A percentile compares a stretch with the other conserved stretches of the same genome.
These are phyloP conservation scores for Dendrolimus punctatus DNA, from an alignment of 1,140 invertebrate species.

Conservation along the genomic window DNA sequence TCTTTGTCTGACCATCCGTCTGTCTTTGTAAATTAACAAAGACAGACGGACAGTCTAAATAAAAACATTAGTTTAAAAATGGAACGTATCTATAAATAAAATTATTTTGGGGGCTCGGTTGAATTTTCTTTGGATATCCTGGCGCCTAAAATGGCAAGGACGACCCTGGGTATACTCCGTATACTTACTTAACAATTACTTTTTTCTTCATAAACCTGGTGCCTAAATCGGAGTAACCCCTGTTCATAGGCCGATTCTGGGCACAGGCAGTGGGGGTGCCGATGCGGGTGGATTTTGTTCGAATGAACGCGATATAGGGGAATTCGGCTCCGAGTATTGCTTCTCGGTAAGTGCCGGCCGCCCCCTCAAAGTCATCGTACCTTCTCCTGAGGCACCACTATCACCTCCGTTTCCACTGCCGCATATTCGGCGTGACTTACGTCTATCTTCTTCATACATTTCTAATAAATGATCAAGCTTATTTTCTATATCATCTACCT, in stretches of 20 bases:
- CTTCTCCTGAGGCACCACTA: constrained; percentile 30
- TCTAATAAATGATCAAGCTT: constrained; percentile 95
- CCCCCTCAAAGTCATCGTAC: constrained; percentile 36
- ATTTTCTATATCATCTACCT: constrained; percentile 95
- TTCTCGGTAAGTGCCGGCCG: constrained; percentile 81
- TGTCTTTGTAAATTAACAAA: no score
- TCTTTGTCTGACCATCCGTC: no score
- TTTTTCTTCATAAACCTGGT: constrained; percentile 85
- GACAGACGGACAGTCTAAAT: no score
- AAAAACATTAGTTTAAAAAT: no score
- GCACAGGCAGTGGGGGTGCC: constrained; percentile 33
- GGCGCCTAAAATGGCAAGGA: no score
- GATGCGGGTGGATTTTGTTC: constrained; percentile 38
- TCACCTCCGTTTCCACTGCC: constrained; percentile 37
- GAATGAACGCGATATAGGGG: constrained; percentile 69
- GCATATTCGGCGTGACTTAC: constrained; percentile 67
- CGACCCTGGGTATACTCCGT: not conserved
- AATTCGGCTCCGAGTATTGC: constrained; percentile 85
- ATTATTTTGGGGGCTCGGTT: no score
- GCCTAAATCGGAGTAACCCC: constrained; percentile 85
- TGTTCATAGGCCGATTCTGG: constrained; percentile 76
- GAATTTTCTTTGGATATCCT: no score
- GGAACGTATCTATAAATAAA: no score
- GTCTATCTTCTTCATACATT: constrained; percentile 92
- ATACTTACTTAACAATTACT: constrained; percentile 79